phyloP scores from a whole-genome alignment of 2,797 vertebrate species.

The Sphenodon punctatus region DNA sequence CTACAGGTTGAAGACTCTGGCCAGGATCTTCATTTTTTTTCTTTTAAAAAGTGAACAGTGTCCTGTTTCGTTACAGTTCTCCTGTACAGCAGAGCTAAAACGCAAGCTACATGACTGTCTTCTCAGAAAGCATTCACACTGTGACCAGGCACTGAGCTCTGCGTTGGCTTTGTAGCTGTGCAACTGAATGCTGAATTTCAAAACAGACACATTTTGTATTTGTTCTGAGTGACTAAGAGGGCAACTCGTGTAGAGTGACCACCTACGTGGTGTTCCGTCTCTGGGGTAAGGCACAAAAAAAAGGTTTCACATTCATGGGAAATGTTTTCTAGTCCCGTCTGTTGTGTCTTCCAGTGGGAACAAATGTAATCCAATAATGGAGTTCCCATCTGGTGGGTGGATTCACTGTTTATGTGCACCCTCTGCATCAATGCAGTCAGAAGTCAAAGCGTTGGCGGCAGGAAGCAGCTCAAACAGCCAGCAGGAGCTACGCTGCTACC shows the following conservation, averaged over 20 bases:
- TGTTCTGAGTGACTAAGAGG: slow-evolving; percentile 56
- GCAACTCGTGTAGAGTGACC: slow-evolving; percentile 37
- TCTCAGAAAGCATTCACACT: not conserved
- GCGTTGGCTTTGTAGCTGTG: slow-evolving; percentile 44
- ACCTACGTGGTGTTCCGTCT: slow-evolving; percentile 23
- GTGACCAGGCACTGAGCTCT: slow-evolving; percentile 52
- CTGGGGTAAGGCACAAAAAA: not conserved
- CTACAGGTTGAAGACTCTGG: rapidly evolving
- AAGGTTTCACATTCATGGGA: not conserved
- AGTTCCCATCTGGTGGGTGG: not conserved
- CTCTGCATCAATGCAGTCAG: not conserved
- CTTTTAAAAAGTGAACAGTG: slow-evolving; percentile 21
- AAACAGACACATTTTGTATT: slow-evolving; percentile 56
- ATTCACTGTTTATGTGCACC: not conserved
- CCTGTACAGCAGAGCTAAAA: not conserved
- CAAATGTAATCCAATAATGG: slow-evolving; percentile 31
- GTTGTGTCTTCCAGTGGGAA: slow-evolving; percentile 35
- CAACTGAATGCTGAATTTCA: slow-evolving; percentile 36
- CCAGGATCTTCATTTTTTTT: not conserved
- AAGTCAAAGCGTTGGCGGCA: not conserved
- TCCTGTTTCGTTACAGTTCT: slow-evolving; percentile 41
- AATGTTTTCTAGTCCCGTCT: not conserved
- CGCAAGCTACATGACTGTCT: slow-evolving; percentile 5
- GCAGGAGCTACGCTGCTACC: not conserved
- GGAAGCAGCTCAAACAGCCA: rapidly evolving